A percentile compares a stretch with the other conserved stretches of the same genome.
phyloP scores from a whole-genome alignment of 2,797 vertebrate species.

The Catostomus latipinnis region DNA sequence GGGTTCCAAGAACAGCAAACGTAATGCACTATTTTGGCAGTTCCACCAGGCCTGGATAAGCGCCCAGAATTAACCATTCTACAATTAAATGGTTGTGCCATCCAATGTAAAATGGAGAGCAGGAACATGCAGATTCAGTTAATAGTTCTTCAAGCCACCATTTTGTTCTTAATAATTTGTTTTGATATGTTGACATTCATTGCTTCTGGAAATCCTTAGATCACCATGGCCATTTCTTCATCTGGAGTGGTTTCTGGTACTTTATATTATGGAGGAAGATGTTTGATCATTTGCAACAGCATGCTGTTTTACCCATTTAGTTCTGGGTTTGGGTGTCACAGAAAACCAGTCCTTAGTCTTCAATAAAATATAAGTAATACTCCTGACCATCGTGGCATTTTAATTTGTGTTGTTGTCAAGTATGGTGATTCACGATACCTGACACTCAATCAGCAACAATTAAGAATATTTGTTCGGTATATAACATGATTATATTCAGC shows the following conservation, averaged over 20 bases:
- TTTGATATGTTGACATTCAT: not conserved
- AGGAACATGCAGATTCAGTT: not conserved
- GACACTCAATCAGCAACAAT: no score
- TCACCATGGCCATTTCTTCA: not conserved
- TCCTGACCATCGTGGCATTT: no score
- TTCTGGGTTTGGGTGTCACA: not conserved
- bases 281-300: not conserved
- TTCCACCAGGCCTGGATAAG: not conserved
- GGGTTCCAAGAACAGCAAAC: not conserved
- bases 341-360: not conserved
- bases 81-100: not conserved
- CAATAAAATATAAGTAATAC: no score
- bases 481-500: no score
- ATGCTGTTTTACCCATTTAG: no score
- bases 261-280: not conserved
- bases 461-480: no score
- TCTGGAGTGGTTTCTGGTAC: not conserved
- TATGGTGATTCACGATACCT: no score
- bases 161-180: not conserved
- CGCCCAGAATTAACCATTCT: conserved; percentile 3
- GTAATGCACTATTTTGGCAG: conserved; percentile 14
- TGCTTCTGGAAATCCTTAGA: not conserved
- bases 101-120: conserved; percentile 9
- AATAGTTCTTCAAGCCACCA: conserved; percentile 16
- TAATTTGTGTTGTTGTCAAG: no score